Conservation (phyloP, 2,888 invertebrate species). For the Pyrocoelia pectoralis region DNA sequence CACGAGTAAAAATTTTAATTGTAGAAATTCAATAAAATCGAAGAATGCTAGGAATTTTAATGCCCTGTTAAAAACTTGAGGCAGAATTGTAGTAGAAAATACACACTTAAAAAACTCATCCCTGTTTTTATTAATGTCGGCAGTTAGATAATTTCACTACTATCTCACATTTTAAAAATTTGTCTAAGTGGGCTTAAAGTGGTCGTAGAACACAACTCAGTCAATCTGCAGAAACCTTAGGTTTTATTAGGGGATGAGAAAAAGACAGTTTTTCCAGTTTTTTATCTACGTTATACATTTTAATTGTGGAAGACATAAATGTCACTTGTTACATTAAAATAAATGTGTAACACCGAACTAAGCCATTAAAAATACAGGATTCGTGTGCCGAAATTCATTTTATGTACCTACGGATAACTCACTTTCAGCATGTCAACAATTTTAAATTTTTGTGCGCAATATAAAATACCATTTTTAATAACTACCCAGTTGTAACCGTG, state of each 20-base stretch:
- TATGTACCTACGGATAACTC: constrained; percentile 17
- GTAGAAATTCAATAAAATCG: constrained; percentile 36
- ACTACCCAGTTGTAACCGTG: too few species aligned
- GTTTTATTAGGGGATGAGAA: too few species aligned
- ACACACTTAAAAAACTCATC: constrained; percentile 11
- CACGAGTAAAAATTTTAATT: constrained; percentile 33
- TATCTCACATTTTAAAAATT: neutral
- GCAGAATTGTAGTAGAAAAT: constrained; percentile 15
- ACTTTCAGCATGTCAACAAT: constrained; percentile 17
- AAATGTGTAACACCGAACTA: constrained; percentile 33
- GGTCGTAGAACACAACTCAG: too few species aligned
- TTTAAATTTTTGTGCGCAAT: neutral
- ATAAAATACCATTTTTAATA: neutral
- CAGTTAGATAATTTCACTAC: constrained; percentile 1
- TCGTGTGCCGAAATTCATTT: constrained; percentile 12
- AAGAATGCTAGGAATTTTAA: constrained; percentile 33
- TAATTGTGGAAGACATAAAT: constrained; percentile 43
- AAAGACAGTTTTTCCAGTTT: constrained; percentile 26
- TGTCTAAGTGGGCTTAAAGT: neutral
- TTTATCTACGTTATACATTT: constrained; percentile 43
- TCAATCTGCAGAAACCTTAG: too few species aligned
- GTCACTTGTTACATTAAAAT: constrained; percentile 41
- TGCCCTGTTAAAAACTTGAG: constrained; percentile 23
- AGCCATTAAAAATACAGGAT: constrained; percentile 28
- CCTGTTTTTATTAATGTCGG: constrained; percentile 16